Percentiles rank a stretch among this genome's conserved stretches.
These are phyloP conservation scores for Lepisosteus osseus DNA, from an alignment of 2,113 vertebrate genomes.

Conservation along the genomic window DNA sequence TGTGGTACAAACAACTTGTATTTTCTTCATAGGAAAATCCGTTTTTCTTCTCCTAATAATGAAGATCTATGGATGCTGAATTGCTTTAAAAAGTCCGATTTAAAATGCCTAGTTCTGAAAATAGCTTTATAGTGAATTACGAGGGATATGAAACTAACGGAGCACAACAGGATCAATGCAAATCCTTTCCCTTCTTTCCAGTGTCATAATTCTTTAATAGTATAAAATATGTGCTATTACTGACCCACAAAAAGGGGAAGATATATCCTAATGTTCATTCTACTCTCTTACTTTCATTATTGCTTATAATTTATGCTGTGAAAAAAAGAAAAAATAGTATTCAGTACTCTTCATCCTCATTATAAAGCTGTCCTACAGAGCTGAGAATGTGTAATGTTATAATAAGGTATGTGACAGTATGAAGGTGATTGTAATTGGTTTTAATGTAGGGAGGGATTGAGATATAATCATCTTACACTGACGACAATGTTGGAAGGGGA, in stretches of 20 bases:
- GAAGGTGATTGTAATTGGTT: constrained; percentile 51
- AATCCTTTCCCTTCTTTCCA: background rate
- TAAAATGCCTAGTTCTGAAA: background rate
- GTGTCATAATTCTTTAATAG: constrained; percentile 7
- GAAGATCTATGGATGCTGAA: too few species aligned
- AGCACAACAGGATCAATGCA: background rate
- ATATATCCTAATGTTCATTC: constrained; percentile 27
- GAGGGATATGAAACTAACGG: background rate
- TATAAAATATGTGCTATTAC: constrained; percentile 1
- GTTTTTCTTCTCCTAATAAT: too few species aligned
- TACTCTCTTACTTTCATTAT: constrained; percentile 37
- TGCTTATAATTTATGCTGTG: constrained; percentile 53
- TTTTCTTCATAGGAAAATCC: too few species aligned
- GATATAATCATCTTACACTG: constrained; percentile 47
- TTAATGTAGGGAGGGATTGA: constrained; percentile 45
- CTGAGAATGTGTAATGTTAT: constrained; percentile 67
- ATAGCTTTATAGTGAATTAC: background rate
- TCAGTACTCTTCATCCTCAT: constrained; percentile 57
- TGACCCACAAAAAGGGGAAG: constrained; percentile 23
- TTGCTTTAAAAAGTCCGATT: background rate
- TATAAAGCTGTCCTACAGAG: constrained; percentile 54
- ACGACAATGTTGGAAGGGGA: constrained; percentile 39
- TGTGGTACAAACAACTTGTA: too few species aligned
- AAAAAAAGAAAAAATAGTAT: constrained; percentile 43
- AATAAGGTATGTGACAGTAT: constrained; percentile 60